Conservation (phyloP, 2,797 vertebrate genomes). For the Poecilia picta region DNA sequence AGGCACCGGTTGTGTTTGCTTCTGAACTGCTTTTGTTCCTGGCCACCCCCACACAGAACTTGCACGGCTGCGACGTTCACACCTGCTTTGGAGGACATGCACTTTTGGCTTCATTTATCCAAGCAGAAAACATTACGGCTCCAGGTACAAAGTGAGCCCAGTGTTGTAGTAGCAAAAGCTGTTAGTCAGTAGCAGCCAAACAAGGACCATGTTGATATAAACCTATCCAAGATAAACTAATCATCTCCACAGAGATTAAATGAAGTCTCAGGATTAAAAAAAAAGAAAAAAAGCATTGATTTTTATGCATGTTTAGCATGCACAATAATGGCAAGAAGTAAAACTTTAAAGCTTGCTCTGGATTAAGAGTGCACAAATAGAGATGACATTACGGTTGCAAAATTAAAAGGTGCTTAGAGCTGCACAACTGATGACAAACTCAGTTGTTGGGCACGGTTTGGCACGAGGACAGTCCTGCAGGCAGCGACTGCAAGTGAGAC, state of each 20-base stretch:
- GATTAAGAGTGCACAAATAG: neutral
- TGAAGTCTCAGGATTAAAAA: neutral
- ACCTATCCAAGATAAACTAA: conserved; percentile 3
- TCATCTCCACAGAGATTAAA: neutral
- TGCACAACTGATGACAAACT: conserved; percentile 36
- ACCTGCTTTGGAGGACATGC: neutral
- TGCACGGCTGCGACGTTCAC: neutral
- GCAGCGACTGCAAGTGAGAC: conserved; percentile 36
- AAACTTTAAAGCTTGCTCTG: conserved; percentile 3
- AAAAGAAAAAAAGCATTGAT: neutral
- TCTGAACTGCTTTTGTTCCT: neutral
- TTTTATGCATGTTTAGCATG: neutral
- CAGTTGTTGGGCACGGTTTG: conserved; percentile 44
- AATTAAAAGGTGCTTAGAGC: conserved; percentile 7
- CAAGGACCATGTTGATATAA: conserved; percentile 11
- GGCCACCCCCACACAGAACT: neutral
- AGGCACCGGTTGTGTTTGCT: neutral
- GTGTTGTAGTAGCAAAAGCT: conserved; percentile 12
- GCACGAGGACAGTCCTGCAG: conserved; percentile 23
- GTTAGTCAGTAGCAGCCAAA: conserved; percentile 25
- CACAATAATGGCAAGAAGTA: neutral
- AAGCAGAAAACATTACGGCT: conserved; percentile 6
- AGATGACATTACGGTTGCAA: neutral
- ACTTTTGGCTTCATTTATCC: conserved; percentile 5
- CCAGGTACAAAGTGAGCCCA: conserved; percentile 24